Evolutionary conservation across 2,797 vertebrate species (phyloP), one percentile per base, ranked within the genome.

Genomic region (Spheniscus humboldti): DNA sequence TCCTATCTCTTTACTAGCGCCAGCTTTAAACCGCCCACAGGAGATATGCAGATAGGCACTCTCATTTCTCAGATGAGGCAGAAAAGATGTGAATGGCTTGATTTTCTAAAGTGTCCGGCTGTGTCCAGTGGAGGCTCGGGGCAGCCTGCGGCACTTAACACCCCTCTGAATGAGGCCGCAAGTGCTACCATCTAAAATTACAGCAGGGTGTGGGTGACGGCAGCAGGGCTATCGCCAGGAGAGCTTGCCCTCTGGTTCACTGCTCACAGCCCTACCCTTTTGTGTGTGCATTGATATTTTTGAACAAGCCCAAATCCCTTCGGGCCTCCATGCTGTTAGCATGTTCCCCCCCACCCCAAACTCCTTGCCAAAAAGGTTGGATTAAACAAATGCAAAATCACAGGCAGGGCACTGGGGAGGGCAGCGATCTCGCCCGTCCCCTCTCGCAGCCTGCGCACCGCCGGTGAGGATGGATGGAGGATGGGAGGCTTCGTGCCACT

Each of bases 1-100:
- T 94, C 86, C 76, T 31, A 18, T 91, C 39, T 88, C 83, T 86
- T 86, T 84, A 83, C 73, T 91, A 94, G 60, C 12, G 17, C 76
- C 79, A 88, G 90, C 89, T 96, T 94, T 95, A 88, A 85, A 64
- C 77, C n/a, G 13, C 89, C 78, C 88, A 94, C 95, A 75, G 75
- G 84, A 91, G 79, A 86, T 69, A 73, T 6, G 53, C 82, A 89
- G 81, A 78, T 89, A 89, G 43, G 43, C 28, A 45, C 62, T 88
- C 89, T 88, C 39, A 23, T 91, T 96, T 95, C 92, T 93, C 69
- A 79, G 79, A 79, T 53, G 73, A 92, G 66, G 79, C 89, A 92
- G 91, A 69, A 88, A 95, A 94, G 69, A 89, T 94, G 89, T 55
- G 69, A 83, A 94, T 92, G 89, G n/a, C 37, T 92, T 88, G 85